Base-by-base conservation (phyloP, 2,888 invertebrate species). In the Cartodere bifasciata region DNA sequence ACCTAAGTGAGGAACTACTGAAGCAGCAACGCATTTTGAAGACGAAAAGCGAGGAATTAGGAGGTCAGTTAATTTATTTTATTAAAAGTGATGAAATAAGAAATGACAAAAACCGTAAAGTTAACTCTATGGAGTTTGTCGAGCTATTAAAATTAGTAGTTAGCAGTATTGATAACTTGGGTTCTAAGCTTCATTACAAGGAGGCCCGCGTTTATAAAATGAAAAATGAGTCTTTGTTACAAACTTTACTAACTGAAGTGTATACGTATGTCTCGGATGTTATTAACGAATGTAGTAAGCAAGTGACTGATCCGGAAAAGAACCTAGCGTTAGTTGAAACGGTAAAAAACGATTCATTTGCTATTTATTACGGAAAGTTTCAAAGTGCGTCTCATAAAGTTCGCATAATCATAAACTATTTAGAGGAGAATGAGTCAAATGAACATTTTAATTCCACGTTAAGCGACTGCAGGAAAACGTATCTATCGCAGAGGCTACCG, bases 341-440 rank as follows among this genome's bases (percentile, higher is more conserved):
- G n/a, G 37, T 37, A 13, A 36, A 44, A 9, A 79, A 83, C 45
- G 73, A 79, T 0, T 76, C 81, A 16, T 84, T 75, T 64, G 90
- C 81, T 26, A 74, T 73, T 17, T 94, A 88, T 52, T 97, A 95
- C 52, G 94, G 94, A 1, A 88, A 91, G 61, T 97, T 95, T 56
- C 86, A 92, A 55, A 82, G 87, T 0, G 82, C 86, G n/a, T 80
- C 94, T 0, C 77, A 82, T 0, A 83, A 87, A 53, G 69, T 92
- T 1, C 82, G 75, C 47, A 70, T 75, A 35, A 70, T 95, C 5
- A 78, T 92, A 23, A 72, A 75, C 37, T 75, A 90, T 46, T 68
- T 95, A 14, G 94, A 95, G 58, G 64, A 70, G 2, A 70, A 90
- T 31, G 67, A 78, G 0, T 74, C 67, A 36, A 76, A 75, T 52